These are phyloP conservation scores for Polia nebulosa DNA, from an alignment of 2,888 invertebrate species.

Conservation along the genomic window DNA sequence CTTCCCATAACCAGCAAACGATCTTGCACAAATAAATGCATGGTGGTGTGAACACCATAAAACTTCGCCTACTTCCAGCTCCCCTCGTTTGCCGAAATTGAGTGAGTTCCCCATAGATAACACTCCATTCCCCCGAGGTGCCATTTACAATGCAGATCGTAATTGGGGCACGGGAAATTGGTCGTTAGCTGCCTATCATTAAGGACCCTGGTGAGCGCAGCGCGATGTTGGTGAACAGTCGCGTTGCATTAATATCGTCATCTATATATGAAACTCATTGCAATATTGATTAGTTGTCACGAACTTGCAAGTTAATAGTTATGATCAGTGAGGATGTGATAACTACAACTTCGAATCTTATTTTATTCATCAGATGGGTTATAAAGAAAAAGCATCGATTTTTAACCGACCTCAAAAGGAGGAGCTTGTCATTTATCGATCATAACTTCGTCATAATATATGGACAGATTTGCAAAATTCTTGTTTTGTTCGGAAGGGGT, in stretches of 20 bases:
- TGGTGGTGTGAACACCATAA: conserved; percentile 55
- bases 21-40: conserved; percentile 63
- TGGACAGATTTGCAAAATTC: no score
- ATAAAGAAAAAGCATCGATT: no score
- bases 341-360: background rate
- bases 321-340: background rate
- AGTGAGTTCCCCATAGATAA: conserved; percentile 69
- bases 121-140: conserved; percentile 65
- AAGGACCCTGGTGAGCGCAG: conserved; percentile 27
- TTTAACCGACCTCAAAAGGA: no score
- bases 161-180: conserved; percentile 57
- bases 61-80: conserved; percentile 48
- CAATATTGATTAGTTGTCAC: conserved; percentile 49
- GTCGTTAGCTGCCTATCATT: conserved; percentile 47
- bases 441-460: no score
- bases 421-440: no score
- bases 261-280: conserved; percentile 31
- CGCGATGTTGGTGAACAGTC: conserved; percentile 12
- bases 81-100: conserved; percentile 68
- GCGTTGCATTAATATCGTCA: conserved; percentile 47
- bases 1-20: conserved; percentile 47
- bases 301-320: conserved; percentile 2
- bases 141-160: conserved; percentile 60
- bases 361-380: no score
- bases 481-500: no score